phyloP scores from a whole-genome alignment of 2,888 invertebrate genomes.

The Bugula neritina region DNA sequence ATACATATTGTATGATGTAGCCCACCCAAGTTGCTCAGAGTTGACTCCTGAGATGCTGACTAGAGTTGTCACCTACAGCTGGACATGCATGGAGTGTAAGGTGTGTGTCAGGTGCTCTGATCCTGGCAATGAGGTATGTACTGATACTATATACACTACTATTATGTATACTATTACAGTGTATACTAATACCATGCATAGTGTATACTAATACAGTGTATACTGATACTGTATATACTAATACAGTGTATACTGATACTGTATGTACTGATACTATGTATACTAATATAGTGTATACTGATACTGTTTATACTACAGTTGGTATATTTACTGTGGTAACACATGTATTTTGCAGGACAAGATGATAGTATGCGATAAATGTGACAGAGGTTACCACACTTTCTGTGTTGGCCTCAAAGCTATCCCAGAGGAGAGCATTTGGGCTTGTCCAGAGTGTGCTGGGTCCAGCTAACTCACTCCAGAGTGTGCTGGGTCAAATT shows the following conservation, averaged over 20 bases:
- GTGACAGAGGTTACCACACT: constrained; percentile 87
- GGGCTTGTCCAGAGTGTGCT: constrained; percentile 66
- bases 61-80: constrained; percentile 73
- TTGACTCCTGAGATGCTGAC: constrained; percentile 75
- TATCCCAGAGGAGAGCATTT: constrained; percentile 73
- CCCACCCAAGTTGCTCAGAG: constrained; percentile 80
- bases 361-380: constrained; percentile 89
- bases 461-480: not conserved
- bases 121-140: constrained; percentile 65
- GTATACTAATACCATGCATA: too few species aligned
- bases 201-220: too few species aligned
- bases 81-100: constrained; percentile 92
- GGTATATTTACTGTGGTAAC: too few species aligned
- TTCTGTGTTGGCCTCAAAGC: constrained; percentile 77
- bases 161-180: too few species aligned
- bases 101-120: constrained; percentile 76
- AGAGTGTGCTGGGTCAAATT: not conserved
- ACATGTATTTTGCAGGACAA: constrained; percentile 64
- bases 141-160: not conserved
- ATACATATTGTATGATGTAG: constrained; percentile 34
- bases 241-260: too few species aligned
- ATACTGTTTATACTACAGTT: too few species aligned
- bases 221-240: too few species aligned
- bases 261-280: too few species aligned
- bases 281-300: too few species aligned